phyloP scores from a whole-genome alignment of 2,113 vertebrate genomes.

The Pardalotus punctatus region DNA sequence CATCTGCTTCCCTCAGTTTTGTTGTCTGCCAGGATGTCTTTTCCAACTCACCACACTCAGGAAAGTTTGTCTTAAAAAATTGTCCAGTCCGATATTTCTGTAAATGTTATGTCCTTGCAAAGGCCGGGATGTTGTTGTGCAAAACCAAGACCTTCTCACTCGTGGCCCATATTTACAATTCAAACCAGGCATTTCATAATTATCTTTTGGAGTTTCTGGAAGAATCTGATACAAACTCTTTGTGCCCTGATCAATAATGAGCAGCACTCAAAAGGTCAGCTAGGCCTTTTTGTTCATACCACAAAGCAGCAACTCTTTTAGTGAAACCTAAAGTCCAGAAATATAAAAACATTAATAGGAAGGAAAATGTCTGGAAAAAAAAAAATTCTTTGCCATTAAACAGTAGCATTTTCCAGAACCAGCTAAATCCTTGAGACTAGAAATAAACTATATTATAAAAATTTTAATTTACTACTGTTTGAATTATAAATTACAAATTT shows the following conservation, averaged over 20 bases:
- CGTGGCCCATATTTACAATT: not conserved
- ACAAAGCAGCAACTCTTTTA: not conserved
- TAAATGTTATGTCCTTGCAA: not conserved
- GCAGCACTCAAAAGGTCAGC: not conserved
- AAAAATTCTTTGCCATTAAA: not conserved
- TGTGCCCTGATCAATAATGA: not conserved
- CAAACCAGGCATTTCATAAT: not conserved
- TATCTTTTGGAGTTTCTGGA: too few species aligned
- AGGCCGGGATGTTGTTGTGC: not conserved
- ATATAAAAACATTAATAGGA: not conserved
- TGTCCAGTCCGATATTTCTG: not conserved
- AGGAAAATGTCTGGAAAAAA: not conserved
- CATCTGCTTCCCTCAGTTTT: not conserved
- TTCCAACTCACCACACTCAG: not conserved
- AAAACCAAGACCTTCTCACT: not conserved
- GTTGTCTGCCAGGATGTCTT: not conserved
- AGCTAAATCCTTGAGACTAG: not conserved
- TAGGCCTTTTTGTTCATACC: not conserved
- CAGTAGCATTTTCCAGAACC: not conserved
- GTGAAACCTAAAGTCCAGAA: not conserved
- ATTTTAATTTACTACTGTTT: not conserved
- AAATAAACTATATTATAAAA: not conserved
- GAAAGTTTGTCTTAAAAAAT: not conserved
- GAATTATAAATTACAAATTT: not conserved
- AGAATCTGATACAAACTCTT: not conserved